Evolutionary conservation across 92 coral and sea anemone species (phyloP).

Genomic region (Porites divaricata): DNA sequence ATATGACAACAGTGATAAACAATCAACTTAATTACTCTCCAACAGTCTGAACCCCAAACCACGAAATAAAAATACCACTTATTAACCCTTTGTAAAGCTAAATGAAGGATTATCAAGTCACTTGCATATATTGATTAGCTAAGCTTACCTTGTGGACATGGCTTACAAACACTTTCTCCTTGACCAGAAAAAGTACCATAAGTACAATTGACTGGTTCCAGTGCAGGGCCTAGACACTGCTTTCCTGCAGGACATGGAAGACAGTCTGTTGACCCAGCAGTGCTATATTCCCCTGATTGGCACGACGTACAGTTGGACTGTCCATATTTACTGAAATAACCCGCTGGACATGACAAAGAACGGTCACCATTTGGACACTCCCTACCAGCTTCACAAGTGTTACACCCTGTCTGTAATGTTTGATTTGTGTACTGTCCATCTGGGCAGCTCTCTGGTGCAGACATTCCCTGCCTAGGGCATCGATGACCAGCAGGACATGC

Average conservation of each 20-base stretch:
- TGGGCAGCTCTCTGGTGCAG: conserved; percentile 84
- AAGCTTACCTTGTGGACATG: conserved; percentile 74
- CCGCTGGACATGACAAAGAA: conserved; percentile 90
- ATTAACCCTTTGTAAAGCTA: not conserved
- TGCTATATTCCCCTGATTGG: conserved; percentile 76
- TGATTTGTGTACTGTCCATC: conserved; percentile 86
- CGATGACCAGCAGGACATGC: conserved; percentile 81
- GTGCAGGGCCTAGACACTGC: conserved; percentile 84
- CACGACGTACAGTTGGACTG: conserved; percentile 85
- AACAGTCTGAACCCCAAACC: not conserved
- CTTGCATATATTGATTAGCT: too few species aligned
- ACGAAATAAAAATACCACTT: not conserved
- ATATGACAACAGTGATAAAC: not conserved
- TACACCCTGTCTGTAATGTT: conserved; percentile 78
- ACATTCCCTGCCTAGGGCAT: conserved; percentile 81
- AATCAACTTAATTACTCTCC: not conserved
- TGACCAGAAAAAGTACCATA: conserved; percentile 82
- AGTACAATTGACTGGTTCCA: conserved; percentile 87
- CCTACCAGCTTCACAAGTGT: conserved; percentile 91
- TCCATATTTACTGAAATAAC: conserved; percentile 85
- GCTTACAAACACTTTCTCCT: conserved; percentile 77
- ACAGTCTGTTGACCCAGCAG: conserved; percentile 80
- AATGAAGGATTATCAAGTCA: not conserved
- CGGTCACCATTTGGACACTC: conserved; percentile 77
- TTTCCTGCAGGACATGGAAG: conserved; percentile 93